phyloP scores from a whole-genome alignment of 2,797 vertebrate genomes.

The Myotis planiceps region DNA sequence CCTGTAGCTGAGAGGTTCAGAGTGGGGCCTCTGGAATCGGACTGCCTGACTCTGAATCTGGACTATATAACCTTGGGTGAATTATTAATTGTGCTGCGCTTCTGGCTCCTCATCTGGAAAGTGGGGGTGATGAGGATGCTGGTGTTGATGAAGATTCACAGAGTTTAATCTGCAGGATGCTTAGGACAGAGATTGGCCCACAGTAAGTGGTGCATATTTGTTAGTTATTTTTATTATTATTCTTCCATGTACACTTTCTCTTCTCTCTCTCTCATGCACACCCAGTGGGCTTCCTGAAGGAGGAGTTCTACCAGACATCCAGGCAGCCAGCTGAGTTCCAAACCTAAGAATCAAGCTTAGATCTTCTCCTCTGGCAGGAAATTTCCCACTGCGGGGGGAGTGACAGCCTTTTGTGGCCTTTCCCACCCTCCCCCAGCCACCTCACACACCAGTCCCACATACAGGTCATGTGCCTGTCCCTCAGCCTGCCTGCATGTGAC shows the following conservation, averaged over 20 bases:
- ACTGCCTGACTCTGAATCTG: not conserved
- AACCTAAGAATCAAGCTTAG: not conserved
- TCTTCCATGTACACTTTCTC: not conserved
- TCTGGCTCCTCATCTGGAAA: not conserved
- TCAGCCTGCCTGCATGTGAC: constrained; percentile 40
- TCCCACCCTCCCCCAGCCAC: not conserved
- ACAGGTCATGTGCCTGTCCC: constrained; percentile 63
- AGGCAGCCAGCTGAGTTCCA: not conserved
- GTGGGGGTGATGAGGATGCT: not conserved
- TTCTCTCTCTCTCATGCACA: not conserved
- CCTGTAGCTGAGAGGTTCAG: not conserved
- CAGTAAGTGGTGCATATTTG: not conserved
- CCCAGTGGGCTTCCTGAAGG: constrained; percentile 36
- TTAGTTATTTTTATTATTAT: not conserved
- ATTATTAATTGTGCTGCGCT: not conserved
- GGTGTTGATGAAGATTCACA: not conserved
- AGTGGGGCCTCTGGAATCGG: not conserved
- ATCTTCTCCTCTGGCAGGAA: not conserved
- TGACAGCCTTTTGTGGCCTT: not conserved
- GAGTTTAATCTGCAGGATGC: not conserved
- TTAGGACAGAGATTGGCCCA: not conserved
- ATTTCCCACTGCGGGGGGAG: not conserved
- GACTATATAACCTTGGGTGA: not conserved
- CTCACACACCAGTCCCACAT: not conserved
- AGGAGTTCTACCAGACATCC: not conserved